Base-by-base conservation (phyloP, 2,888 invertebrate species). In the Ophion costatus region DNA sequence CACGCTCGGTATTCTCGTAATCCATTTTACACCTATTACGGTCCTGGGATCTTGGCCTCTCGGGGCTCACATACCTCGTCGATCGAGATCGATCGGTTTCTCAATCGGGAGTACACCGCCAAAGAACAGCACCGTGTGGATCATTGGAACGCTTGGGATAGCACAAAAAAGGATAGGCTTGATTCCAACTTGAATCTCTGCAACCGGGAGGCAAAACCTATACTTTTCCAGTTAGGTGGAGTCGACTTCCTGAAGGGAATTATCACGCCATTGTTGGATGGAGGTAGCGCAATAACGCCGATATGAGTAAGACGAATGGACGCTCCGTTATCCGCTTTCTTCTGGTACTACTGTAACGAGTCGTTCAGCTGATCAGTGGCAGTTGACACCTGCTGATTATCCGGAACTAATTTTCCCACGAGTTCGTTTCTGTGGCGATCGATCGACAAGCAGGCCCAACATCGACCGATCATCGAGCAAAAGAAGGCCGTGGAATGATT, bases 11-110 rank as follows among this genome's bases (percentile, higher is more conserved):
- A 20, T 67, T 42, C 42, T 42, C n/a, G 20, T 20, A 38, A 67
- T 67, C 38, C 42, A 38, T 42, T n/a, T 38, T 42, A 38, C 22
- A 20, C 67, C 42, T 17, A 64, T 64, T 64, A 64, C 29, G 64
- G 14, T 11, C 64, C 24, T n/a, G 56, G 7, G 66, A 64, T 51
- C 51, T 11, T 51, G 51, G 20, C 66, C 64, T 66, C 56, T 64
- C 64, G 24, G 10, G 64, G 64, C 33, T 7, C 7, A 29, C 33
- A 22, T 29, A 20, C n/a, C 22, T 61, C 42, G 11, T 20, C 63
- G 64, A 45, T 63, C 51, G 24, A 51, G 63, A 29, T 75, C 63
- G 75, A 75, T 75, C 75, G 75, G 45, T 64, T 51, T 75, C 64
- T 56, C 51, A 64, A 64, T 64, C 75, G 64, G 63, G 45, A 63